A percentile compares a stretch with the other conserved stretches of the same genome.
Conservation (phyloP, 2,888 invertebrate genomes). For the Mythimna albipuncta region DNA sequence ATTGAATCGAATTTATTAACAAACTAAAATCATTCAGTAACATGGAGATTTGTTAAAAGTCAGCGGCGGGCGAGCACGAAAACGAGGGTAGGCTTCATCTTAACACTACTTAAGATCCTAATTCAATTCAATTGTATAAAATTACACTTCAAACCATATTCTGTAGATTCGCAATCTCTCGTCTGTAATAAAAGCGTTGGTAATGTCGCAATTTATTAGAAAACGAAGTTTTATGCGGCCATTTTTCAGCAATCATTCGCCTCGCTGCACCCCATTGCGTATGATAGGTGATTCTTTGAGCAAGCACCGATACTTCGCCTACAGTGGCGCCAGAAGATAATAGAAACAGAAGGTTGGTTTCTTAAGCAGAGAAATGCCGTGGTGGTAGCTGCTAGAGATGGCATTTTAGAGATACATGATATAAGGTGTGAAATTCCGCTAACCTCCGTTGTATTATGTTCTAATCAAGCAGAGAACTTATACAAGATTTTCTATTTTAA, state of each 20-base stretch:
- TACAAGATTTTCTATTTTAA: no score
- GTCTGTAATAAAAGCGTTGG: conserved; percentile 65
- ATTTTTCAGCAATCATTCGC: conserved; percentile 81
- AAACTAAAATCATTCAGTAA: not conserved
- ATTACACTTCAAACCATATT: conserved; percentile 52
- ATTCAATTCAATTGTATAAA: conserved; percentile 57
- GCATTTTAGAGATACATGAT: no score
- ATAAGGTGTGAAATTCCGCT: no score
- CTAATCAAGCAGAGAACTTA: no score
- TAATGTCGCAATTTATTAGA: conserved; percentile 73
- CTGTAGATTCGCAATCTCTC: conserved; percentile 43
- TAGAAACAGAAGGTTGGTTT: conserved; percentile 6
- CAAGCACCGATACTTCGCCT: conserved; percentile 41
- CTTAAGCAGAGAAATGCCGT: no score
- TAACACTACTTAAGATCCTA: conserved; percentile 44
- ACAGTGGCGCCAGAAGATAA: not conserved
- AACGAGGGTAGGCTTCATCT: conserved; percentile 26
- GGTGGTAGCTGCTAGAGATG: no score
- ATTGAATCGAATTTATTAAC: not conserved
- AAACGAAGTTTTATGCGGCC: conserved; percentile 75
- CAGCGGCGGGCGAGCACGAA: not conserved
- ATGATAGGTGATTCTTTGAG: conserved; percentile 66
- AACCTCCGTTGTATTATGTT: no score
- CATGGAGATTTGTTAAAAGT: conserved; percentile 4
- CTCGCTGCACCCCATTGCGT: conserved; percentile 79